A percentile compares a stretch with the other conserved stretches of the same genome.
These are phyloP conservation scores for Caenorhabditis sinica DNA, from an alignment of 2,888 invertebrate genomes.

Conservation along the genomic window DNA sequence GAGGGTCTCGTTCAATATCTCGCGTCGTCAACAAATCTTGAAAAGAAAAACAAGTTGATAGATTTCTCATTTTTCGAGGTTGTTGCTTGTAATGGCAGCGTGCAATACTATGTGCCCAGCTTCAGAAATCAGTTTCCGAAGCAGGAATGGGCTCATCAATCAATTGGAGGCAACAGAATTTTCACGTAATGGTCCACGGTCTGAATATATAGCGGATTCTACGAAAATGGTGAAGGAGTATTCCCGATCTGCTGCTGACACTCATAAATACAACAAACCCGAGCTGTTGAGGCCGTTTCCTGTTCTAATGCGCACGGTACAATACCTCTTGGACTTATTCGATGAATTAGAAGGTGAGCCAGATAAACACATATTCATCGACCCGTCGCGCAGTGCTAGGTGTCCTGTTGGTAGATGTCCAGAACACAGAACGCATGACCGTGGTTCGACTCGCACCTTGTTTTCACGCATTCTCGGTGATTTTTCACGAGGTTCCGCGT, in stretches of 20 bases:
- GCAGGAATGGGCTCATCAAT: slow-evolving; percentile 64
- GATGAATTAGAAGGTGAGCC: slow-evolving; percentile 23
- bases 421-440: not conserved
- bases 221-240: slow-evolving; percentile 71
- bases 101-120: slow-evolving; percentile 64
- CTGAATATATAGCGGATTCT: slow-evolving; percentile 40
- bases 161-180: slow-evolving; percentile 62
- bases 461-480: slow-evolving; percentile 64
- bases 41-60: too few relatives aligned
- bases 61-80: not conserved
- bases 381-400: not conserved
- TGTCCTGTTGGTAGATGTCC: slow-evolving; percentile 24
- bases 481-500: slow-evolving; percentile 57
- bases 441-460: slow-evolving; percentile 55
- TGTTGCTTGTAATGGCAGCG: slow-evolving; percentile 25
- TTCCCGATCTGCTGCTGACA: slow-evolving; percentile 69
- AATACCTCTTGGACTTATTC: slow-evolving; percentile 69
- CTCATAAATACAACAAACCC: slow-evolving; percentile 55
- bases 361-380: not conserved
- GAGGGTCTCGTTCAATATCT: slow-evolving; percentile 25
- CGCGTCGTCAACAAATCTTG: not conserved
- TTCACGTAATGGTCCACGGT: slow-evolving; percentile 17
- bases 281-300: slow-evolving; percentile 64
- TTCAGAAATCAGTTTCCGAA: slow-evolving; percentile 66
- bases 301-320: slow-evolving; percentile 58